Conservation (phyloP, 2,888 invertebrate genomes). For the Rhopalosiphum nymphaeae region DNA sequence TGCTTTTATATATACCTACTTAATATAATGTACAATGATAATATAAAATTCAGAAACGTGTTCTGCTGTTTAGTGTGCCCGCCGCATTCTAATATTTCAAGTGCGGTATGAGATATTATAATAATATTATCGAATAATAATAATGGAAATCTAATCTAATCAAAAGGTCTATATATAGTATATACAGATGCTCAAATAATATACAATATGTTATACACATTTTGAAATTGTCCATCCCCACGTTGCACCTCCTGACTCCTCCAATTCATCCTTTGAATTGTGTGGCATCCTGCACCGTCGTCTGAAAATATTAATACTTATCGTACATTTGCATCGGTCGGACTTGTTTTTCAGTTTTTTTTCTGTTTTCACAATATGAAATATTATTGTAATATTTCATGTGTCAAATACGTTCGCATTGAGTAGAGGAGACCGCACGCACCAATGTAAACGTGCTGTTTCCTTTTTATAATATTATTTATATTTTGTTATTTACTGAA, state of each 20-base stretch:
- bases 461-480: neutral
- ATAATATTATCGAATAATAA: neutral
- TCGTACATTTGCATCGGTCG: neutral
- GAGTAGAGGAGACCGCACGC: neutral
- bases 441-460: neutral
- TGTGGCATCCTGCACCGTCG: neutral
- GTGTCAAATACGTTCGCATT: neutral
- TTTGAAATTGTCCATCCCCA: neutral
- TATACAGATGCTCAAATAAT: neutral
- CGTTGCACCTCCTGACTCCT: neutral
- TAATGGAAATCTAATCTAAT: neutral
- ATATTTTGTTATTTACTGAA: neutral
- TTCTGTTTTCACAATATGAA: neutral
- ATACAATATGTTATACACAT: neutral
- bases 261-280: neutral
- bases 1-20: too few species aligned
- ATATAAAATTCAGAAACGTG: too few species aligned
- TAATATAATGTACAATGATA: too few species aligned
- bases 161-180: neutral
- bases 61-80: too few species aligned
- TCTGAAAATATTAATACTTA: neutral
- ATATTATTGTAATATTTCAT: neutral
- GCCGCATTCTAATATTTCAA: too few species aligned
- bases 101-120: neutral
- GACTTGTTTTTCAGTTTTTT: neutral